These are phyloP conservation scores for Dusona sp. DNA, from an alignment of 2,888 invertebrate species.

Conservation along the genomic window DNA sequence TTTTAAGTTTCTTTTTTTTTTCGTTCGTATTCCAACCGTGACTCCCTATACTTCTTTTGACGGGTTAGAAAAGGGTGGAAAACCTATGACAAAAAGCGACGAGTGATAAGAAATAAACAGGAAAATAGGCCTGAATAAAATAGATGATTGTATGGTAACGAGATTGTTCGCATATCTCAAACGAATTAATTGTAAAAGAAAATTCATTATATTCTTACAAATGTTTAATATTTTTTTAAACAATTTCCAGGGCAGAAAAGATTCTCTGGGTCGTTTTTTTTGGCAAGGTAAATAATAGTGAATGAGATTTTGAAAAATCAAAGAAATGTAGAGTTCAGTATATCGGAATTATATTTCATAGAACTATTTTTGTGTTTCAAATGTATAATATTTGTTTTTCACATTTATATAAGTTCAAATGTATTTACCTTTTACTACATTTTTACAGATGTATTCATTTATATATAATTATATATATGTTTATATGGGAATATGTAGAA, in stretches of 20 bases:
- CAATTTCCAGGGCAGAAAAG: too few species aligned
- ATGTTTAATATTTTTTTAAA: too few species aligned
- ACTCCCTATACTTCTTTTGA: not conserved
- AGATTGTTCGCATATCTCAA: not conserved
- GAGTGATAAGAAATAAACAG: not conserved
- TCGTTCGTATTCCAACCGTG: not conserved
- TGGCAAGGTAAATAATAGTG: not conserved
- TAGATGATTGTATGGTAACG: not conserved
- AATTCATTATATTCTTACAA: too few species aligned
- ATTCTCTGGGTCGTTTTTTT: not conserved
- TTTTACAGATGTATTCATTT: not conserved
- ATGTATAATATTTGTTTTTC: too few species aligned
- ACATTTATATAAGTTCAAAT: not conserved
- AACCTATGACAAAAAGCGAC: not conserved
- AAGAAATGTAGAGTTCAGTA: too few species aligned
- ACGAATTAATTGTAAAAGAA: not conserved
- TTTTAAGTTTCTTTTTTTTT: conserved; percentile 1
- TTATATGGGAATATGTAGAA: not conserved
- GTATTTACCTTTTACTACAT: not conserved
- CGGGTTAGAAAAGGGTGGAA: not conserved
- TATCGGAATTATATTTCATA: too few species aligned
- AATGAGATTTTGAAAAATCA: not conserved
- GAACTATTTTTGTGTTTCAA: too few species aligned
- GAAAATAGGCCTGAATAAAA: not conserved
- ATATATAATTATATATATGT: not conserved